Evolutionary conservation across 2,113 vertebrate species (phyloP).

Genomic region (Corythoichthys intestinalis): DNA sequence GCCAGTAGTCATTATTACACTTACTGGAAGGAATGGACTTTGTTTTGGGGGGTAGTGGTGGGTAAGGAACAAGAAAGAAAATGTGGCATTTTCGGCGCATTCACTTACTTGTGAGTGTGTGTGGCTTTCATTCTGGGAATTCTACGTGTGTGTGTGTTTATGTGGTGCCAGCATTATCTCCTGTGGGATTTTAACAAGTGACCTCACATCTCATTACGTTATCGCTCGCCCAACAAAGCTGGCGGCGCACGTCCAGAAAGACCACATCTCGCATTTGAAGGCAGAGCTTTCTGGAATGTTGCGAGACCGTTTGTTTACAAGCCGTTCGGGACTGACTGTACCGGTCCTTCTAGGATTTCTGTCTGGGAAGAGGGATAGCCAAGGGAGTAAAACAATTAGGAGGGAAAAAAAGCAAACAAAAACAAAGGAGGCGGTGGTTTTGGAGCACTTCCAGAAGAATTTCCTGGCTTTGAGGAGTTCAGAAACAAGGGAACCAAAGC

Average conservation of each 20-base stretch:
- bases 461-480: slow-evolving; percentile 83
- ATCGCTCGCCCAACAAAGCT: neutral
- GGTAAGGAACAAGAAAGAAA: slow-evolving; percentile 25
- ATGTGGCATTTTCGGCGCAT: slow-evolving; percentile 43
- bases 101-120: slow-evolving; percentile 33
- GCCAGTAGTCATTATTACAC: slow-evolving; percentile 18
- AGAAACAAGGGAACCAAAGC: slow-evolving; percentile 63
- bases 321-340: slow-evolving; percentile 49
- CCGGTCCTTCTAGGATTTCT: slow-evolving; percentile 33
- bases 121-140: slow-evolving; percentile 57
- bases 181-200: neutral
- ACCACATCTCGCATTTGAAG: slow-evolving; percentile 7
- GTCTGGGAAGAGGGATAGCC: slow-evolving; percentile 26
- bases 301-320: slow-evolving; percentile 49
- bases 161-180: slow-evolving; percentile 26
- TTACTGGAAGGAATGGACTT: slow-evolving; percentile 40
- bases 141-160: slow-evolving; percentile 32
- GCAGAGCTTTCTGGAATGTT: slow-evolving; percentile 29
- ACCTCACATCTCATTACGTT: slow-evolving; percentile 3
- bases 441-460: slow-evolving; percentile 43
- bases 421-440: slow-evolving; percentile 36
- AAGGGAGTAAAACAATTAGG: neutral
- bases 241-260: neutral
- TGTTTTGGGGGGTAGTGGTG: slow-evolving; percentile 6
- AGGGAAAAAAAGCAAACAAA: neutral